Percentiles rank a stretch among this genome's conserved stretches.
These are phyloP conservation scores for Antheraea mylitta DNA, from an alignment of 1,140 invertebrate genomes.

Conservation along the genomic window DNA sequence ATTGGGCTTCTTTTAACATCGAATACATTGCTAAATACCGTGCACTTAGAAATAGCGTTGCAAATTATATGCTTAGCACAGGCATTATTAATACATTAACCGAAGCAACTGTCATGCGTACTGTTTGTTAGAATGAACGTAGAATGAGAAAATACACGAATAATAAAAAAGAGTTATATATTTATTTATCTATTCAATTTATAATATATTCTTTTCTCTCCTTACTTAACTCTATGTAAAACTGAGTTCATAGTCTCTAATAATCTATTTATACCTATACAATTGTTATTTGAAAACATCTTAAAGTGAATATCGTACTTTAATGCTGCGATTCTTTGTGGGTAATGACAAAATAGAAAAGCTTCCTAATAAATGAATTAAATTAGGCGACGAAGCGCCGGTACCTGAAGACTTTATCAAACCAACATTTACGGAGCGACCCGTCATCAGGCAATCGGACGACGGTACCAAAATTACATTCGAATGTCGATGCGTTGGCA, in stretches of 20 bases:
- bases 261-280: slow-evolving; percentile 25
- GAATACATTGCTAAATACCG: slow-evolving; percentile 29
- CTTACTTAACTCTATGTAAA: slow-evolving; percentile 62
- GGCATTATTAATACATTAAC: slow-evolving; percentile 55
- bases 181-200: slow-evolving; percentile 49
- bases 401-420: slow-evolving; percentile 93
- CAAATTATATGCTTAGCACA: slow-evolving; percentile 54
- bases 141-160: slow-evolving; percentile 39
- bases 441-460: slow-evolving; percentile 96
- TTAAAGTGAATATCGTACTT: slow-evolving; percentile 50
- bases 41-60: slow-evolving; percentile 39
- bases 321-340: slow-evolving; percentile 47
- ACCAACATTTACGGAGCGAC: slow-evolving; percentile 97
- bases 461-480: slow-evolving; percentile 95
- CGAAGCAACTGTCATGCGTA: slow-evolving; percentile 74
- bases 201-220: slow-evolving; percentile 48
- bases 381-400: slow-evolving; percentile 93
- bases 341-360: slow-evolving; percentile 26
- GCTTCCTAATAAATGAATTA: slow-evolving; percentile 44
- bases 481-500: slow-evolving; percentile 96
- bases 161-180: slow-evolving; percentile 37
- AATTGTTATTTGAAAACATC: slow-evolving; percentile 71
- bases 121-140: slow-evolving; percentile 52
- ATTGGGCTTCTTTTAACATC: slow-evolving; percentile 48
- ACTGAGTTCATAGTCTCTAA: slow-evolving; percentile 35